A percentile compares a stretch with the other conserved stretches of the same genome.
Conservation (phyloP, 2,113 vertebrate species). For the Neoarius graeffei region DNA sequence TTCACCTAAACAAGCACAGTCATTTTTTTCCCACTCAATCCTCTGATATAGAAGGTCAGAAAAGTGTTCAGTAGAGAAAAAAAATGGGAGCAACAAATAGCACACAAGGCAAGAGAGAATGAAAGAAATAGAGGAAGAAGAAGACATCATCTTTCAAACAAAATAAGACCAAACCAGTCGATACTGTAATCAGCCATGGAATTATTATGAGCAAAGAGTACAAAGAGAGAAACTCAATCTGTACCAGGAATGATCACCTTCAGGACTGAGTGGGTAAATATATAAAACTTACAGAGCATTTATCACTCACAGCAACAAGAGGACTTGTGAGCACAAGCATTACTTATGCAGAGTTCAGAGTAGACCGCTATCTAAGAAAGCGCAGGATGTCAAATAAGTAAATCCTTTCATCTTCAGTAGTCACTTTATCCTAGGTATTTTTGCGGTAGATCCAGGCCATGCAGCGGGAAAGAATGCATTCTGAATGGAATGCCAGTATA, state of each 20-base stretch:
- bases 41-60: conserved; percentile 9
- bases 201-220: conserved; percentile 10
- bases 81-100: not conserved
- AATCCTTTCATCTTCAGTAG: not conserved
- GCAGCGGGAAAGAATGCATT: not conserved
- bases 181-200: conserved; percentile 28
- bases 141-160: conserved; percentile 14
- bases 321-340: not conserved
- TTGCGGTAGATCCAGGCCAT: not conserved
- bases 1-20: conserved; percentile 15
- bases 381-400: not conserved
- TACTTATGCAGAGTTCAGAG: not conserved
- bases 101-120: not conserved
- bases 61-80: conserved; percentile 4
- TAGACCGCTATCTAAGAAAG: not conserved
- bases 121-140: not conserved
- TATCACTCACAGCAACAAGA: not conserved
- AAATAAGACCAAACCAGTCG: not conserved
- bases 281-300: conserved; percentile 2
- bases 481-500: not conserved
- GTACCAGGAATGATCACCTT: not conserved
- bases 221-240: conserved; percentile 10
- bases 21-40: not conserved
- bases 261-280: conserved; percentile 1
- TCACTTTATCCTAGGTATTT: not conserved